phyloP scores from a whole-genome alignment of 2,797 vertebrate genomes.

The Gambusia yucatana region DNA sequence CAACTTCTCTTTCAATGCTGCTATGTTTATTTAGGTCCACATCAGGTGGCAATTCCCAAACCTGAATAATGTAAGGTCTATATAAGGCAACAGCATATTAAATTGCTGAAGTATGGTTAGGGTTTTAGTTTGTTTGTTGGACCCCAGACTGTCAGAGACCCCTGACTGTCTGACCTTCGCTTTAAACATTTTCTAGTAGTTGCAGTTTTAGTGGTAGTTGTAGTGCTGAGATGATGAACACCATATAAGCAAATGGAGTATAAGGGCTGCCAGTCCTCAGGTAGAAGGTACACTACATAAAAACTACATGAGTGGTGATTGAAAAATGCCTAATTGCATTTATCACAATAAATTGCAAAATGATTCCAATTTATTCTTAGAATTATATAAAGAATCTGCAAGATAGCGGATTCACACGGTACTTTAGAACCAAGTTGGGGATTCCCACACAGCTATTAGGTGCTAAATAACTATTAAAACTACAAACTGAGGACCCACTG shows the following conservation, averaged over 20 bases:
- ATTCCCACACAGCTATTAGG: not conserved
- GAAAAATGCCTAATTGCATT: not conserved
- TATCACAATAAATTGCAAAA: not conserved
- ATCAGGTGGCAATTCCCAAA: not conserved
- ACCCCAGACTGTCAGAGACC: not conserved
- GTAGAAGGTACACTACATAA: conserved; percentile 27
- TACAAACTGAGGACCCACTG: not conserved
- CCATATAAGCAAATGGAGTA: conserved; percentile 37
- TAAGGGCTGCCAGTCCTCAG: conserved; percentile 5
- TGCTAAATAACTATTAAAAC: not conserved
- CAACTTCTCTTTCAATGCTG: not conserved
- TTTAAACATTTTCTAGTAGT: not conserved
- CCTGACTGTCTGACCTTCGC: not conserved
- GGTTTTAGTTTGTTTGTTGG: not conserved
- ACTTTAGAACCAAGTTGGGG: not conserved
- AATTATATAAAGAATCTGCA: not conserved
- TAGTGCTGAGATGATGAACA: conserved; percentile 48
- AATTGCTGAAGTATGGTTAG: not conserved
- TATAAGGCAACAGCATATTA: not conserved
- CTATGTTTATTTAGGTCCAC: not conserved
- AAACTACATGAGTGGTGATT: not conserved
- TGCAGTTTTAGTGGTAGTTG: conserved; percentile 50
- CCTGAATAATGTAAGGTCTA: not conserved
- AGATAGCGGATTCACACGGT: not conserved
- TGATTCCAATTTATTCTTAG: not conserved